These are phyloP conservation scores for Cecropterus lyciades DNA, from an alignment of 1,140 invertebrate species.

Conservation along the genomic window DNA sequence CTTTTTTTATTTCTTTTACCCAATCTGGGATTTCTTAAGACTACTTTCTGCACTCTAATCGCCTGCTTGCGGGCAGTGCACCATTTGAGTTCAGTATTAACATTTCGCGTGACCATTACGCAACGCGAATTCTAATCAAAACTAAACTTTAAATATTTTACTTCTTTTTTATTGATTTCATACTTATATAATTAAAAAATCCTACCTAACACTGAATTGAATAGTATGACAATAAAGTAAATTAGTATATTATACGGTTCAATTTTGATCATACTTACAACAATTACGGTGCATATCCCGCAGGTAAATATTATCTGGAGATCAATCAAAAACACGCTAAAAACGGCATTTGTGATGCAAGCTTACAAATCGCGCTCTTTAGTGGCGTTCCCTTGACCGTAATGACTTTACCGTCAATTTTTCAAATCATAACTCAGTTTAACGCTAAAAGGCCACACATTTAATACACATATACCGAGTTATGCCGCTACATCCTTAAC, in stretches of 20 bases:
- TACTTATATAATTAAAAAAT: neutral
- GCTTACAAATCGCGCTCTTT: slow-evolving; percentile 63
- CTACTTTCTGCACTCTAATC: slow-evolving; percentile 45
- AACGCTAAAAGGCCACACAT: neutral
- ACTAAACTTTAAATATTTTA: slow-evolving; percentile 3
- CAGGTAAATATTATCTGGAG: slow-evolving; percentile 56
- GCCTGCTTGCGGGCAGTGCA: slow-evolving; percentile 56
- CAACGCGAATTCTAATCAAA: slow-evolving; percentile 1
- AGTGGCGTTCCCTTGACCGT: slow-evolving; percentile 56
- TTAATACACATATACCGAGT: no score
- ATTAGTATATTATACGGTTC: slow-evolving; percentile 29
- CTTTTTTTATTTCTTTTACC: no score
- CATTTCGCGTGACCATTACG: slow-evolving; percentile 42
- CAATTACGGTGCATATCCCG: slow-evolving; percentile 38
- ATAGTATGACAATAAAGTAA: slow-evolving; percentile 10
- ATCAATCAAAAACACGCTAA: slow-evolving; percentile 64
- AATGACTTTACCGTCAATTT: slow-evolving; percentile 51
- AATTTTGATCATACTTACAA: slow-evolving; percentile 31
- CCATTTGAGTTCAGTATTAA: slow-evolving; percentile 53
- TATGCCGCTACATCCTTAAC: no score
- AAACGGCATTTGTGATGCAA: slow-evolving; percentile 47
- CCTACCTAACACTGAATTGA: neutral
- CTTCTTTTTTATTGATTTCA: neutral
- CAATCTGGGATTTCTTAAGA: neutral
- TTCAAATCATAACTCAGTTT: slow-evolving; percentile 32